Base-by-base conservation (phyloP, 2,113 vertebrate species). In the Austrofundulus limnaeus region DNA sequence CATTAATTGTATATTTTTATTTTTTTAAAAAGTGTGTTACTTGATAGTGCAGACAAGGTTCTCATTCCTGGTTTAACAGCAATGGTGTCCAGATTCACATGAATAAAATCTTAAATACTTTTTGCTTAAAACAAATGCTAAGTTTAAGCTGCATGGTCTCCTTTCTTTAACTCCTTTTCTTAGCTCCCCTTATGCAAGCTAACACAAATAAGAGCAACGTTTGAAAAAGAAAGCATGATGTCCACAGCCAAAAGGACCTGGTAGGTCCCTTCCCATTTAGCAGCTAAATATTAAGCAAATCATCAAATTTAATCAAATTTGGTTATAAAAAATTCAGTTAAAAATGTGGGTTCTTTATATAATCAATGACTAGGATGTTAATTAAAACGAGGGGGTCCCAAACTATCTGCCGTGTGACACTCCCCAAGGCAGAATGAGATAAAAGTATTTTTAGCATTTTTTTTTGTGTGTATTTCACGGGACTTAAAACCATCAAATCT, bases 191-290 rank as follows among this genome's bases (percentile, higher is more conserved):
- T 80, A 57, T 80, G 69, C 57, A 75, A 85, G 72, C 1, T n/a
- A 61, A 28, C 28, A 5, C 56, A 67, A 77, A 84, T 37, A 59
- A 57, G 78, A 80, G 58, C 52, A 76, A 73, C 75, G 47, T 2
- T 39, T 23, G 66, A 37, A 76, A 57, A 65, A 58, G 56, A 70
- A 71, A 72, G 75, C 58, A 16, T 43, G 50, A 66, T 42, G 59
- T 64, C 61, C 58, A 41, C 53, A 46, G 42, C 6, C 20, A 5
- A 62, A 52, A 16, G 0, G n/a, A 56, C 50, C 68, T 43, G 43
- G 54, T 69, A 65, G 61, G 9, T 68, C 65, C 56, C 71, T 87
- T 86, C 86, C 85, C 84, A 85, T 86, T 85, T 81, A 53, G 79
- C 56, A 41, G 78, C 57, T 84, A 83, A 86, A 85, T 86, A 72